These are phyloP conservation scores for Dendronephthya gigantea DNA, from an alignment of 64 coral and sea anemone genomes.

Conservation along the genomic window DNA sequence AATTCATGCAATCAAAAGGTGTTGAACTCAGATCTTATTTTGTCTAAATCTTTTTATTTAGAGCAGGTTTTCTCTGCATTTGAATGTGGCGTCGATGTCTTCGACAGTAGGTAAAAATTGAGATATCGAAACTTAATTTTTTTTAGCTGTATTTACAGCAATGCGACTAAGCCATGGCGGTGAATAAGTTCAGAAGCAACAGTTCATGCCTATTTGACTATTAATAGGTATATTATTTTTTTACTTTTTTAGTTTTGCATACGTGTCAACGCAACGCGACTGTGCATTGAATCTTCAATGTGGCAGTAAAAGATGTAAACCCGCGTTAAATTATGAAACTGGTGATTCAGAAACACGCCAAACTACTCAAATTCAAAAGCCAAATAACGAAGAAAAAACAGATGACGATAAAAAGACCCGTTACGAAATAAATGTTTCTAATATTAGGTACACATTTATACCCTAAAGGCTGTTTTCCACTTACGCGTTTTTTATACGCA, in stretches of 20 bases:
- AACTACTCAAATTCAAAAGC: background rate
- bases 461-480: no score
- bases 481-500: no score
- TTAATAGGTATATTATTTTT: background rate
- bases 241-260: background rate
- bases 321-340: background rate
- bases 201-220: background rate
- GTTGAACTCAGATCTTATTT: no score
- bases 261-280: background rate
- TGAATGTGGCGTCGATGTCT: background rate
- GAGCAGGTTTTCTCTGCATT: background rate
- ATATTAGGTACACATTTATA: background rate
- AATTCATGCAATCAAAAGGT: no score
- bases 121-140: no score
- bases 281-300: background rate
- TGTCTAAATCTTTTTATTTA: background rate
- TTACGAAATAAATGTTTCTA: background rate
- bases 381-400: background rate
- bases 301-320: background rate
- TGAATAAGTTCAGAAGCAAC: no score
- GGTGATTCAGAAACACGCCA: background rate
- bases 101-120: conserved; percentile 9
- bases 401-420: background rate
- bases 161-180: no score
- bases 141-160: no score